A percentile compares a stretch with the other conserved stretches of the same genome.
These are phyloP conservation scores for Ptychochromis oligacanthus DNA, from an alignment of 2,113 vertebrate species.

Conservation along the genomic window DNA sequence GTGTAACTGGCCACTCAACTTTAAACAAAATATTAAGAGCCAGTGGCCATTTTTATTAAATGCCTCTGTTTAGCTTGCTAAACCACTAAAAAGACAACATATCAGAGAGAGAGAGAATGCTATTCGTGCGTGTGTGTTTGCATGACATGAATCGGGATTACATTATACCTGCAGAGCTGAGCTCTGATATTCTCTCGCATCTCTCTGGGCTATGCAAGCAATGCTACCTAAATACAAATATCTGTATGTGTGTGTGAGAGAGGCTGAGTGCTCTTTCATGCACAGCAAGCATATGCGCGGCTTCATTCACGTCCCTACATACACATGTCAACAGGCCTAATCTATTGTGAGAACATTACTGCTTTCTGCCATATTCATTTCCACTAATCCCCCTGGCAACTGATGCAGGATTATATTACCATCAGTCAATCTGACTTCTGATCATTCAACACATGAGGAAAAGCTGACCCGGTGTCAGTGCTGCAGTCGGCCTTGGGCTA, in stretches of 20 bases:
- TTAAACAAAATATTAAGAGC: no score
- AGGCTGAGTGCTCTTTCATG: not conserved
- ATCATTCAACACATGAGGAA: constrained; percentile 57
- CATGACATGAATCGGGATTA: constrained; percentile 20
- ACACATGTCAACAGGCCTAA: constrained; percentile 62
- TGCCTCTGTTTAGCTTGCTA: not conserved
- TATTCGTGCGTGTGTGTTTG: not conserved
- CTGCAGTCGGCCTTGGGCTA: constrained; percentile 42
- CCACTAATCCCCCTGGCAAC: constrained; percentile 55
- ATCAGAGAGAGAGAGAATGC: not conserved
- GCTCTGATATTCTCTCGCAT: constrained; percentile 20
- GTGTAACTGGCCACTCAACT: no score
- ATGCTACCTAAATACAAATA: constrained; percentile 1
- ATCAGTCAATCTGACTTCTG: constrained; percentile 57
- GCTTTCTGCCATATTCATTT: constrained; percentile 60
- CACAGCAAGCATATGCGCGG: not conserved
- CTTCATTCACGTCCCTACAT: constrained; percentile 18
- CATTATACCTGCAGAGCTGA: constrained; percentile 20
- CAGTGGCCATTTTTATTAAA: not conserved
- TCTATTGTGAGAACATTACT: constrained; percentile 60
- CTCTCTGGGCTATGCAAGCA: constrained; percentile 20
- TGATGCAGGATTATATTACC: constrained; percentile 62
- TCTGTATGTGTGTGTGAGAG: not conserved
- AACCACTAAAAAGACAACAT: not conserved
- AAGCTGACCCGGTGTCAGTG: constrained; percentile 37